Percentiles rank a stretch among this genome's conserved stretches.
Evolutionary conservation across 2,113 vertebrate genomes (phyloP).

Genomic region (Rhynchomys soricoides): DNA sequence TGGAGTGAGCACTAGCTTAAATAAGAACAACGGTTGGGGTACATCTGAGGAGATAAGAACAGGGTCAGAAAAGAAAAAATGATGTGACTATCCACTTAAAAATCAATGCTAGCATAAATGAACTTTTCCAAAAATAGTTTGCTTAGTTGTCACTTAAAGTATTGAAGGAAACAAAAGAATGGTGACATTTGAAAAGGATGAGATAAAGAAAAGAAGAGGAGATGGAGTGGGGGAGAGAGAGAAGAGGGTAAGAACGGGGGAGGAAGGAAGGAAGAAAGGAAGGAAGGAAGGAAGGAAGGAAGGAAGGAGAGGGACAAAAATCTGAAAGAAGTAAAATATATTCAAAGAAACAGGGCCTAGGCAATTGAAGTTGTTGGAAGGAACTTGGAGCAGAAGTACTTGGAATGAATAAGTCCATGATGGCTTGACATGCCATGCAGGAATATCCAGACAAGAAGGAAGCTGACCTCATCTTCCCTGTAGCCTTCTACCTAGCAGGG

Average conservation of each 20-base stretch:
- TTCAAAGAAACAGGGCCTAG: neutral
- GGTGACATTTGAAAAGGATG: neutral
- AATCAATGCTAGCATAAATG: neutral
- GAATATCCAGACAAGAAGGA: neutral
- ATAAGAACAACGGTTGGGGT: neutral
- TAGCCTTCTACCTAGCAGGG: neutral
- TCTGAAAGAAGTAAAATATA: neutral
- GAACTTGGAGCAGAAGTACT: neutral
- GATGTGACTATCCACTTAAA: neutral
- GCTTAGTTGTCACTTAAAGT: neutral
- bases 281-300: accelerated
- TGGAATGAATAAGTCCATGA: neutral
- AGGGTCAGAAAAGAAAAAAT: neutral
- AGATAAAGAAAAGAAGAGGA: neutral
- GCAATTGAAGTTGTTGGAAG: accelerated
- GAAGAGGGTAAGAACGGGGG: no score
- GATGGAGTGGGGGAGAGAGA: neutral
- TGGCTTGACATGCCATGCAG: neutral
- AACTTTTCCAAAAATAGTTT: neutral
- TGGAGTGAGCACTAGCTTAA: neutral
- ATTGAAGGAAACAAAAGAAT: neutral
- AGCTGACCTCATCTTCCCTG: no score
- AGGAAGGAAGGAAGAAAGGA: accelerated
- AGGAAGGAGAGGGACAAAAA: neutral
- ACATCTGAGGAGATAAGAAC: neutral